These are phyloP conservation scores for Mylabris sibirica DNA, from an alignment of 2,888 invertebrate genomes.

Conservation along the genomic window DNA sequence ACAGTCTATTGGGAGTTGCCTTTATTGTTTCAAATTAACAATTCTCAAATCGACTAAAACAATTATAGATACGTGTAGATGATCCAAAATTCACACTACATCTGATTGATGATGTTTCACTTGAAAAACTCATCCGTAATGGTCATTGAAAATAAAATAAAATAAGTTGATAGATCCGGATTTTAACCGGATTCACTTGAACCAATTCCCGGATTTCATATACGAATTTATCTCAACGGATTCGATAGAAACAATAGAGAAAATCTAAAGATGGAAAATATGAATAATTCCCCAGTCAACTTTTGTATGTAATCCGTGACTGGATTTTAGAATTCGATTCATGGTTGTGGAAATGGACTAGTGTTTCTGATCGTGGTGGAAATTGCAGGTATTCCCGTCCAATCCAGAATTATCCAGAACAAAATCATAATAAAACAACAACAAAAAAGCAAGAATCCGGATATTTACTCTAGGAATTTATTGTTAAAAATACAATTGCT, in stretches of 20 bases:
- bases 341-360: background rate
- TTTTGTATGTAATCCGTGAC: background rate
- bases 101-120: too few species aligned
- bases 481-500: too few species aligned
- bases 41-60: background rate
- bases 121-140: background rate
- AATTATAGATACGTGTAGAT: background rate
- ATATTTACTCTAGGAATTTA: too few species aligned
- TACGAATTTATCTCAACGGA: background rate
- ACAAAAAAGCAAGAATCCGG: background rate
- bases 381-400: constrained; percentile 8
- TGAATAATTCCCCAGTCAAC: background rate
- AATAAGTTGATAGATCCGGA: background rate
- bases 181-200: background rate
- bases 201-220: background rate
- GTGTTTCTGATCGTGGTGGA: background rate
- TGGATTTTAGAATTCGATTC: background rate
- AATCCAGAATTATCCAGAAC: background rate
- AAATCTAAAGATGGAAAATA: background rate
- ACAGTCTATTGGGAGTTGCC: background rate
- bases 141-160: background rate
- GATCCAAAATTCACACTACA: background rate
- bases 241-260: background rate
- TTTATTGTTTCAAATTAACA: background rate
- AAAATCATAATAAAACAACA: background rate